A percentile compares a stretch with the other conserved stretches of the same genome.
These are phyloP conservation scores for Sphaeridia pumilis DNA, from an alignment of 2,888 invertebrate species.

Conservation along the genomic window DNA sequence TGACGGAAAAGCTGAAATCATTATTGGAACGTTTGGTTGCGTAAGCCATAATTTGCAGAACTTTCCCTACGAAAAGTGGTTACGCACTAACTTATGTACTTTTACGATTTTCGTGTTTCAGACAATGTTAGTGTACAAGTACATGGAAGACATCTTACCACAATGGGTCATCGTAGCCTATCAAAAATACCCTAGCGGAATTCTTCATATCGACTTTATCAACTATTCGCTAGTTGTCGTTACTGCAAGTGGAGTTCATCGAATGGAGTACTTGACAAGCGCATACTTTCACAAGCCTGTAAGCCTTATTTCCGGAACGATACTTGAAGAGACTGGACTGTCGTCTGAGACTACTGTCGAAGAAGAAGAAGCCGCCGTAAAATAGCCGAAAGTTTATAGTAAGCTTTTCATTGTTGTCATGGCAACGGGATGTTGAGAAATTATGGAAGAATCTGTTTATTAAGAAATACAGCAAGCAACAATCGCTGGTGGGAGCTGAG, in stretches of 20 bases:
- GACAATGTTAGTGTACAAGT: conserved; percentile 47
- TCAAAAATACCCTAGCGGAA: conserved; percentile 29
- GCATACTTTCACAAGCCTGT: conserved; percentile 22
- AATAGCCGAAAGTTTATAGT: too few relatives aligned
- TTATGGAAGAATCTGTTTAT: too few relatives aligned
- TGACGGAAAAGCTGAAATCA: conserved; percentile 55
- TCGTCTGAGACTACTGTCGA: neutral
- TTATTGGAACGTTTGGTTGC: conserved; percentile 57
- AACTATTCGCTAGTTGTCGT: conserved; percentile 28
- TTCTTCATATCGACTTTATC: conserved; percentile 28
- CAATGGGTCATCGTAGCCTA: conserved; percentile 35
- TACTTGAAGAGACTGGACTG: conserved; percentile 5
- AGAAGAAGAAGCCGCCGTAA: neutral
- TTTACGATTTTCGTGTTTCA: conserved; percentile 35
- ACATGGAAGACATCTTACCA: conserved; percentile 37
- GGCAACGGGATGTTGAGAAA: too few relatives aligned
- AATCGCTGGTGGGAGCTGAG: too few relatives aligned
- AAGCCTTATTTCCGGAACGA: conserved; percentile 2
- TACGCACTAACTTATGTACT: neutral
- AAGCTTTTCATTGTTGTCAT: too few relatives aligned
- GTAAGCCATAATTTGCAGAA: conserved; percentile 38
- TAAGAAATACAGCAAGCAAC: too few relatives aligned
- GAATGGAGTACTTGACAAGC: conserved; percentile 29
- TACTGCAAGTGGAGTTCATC: conserved; percentile 30
- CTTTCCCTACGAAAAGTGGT: neutral